A percentile compares a stretch with the other conserved stretches of the same genome.
These are phyloP conservation scores for Cyanistes caeruleus DNA, from an alignment of 2,113 vertebrate species.

Conservation along the genomic window DNA sequence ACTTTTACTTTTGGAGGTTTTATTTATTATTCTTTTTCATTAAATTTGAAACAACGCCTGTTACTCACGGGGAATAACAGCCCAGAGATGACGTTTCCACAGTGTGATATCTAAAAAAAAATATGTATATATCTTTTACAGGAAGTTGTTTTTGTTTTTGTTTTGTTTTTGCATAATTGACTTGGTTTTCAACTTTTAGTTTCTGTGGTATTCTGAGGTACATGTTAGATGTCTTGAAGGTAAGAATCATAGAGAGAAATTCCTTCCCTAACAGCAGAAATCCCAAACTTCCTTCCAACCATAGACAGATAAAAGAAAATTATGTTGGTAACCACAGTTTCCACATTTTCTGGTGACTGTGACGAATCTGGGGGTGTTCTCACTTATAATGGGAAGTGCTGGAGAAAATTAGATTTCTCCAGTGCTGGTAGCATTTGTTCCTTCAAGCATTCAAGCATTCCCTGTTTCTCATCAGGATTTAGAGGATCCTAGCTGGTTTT, in stretches of 20 bases:
- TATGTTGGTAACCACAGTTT: neutral
- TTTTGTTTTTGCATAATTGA: neutral
- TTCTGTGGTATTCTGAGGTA: neutral
- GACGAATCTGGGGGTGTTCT: neutral
- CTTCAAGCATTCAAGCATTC: neutral
- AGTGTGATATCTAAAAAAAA: neutral
- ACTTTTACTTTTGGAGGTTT: neutral
- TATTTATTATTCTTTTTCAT: neutral
- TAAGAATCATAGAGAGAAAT: neutral
- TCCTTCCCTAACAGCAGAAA: neutral
- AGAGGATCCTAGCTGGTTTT: neutral
- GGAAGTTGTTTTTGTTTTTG: neutral
- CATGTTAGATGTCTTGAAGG: neutral
- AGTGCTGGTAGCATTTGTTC: neutral
- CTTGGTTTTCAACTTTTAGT: neutral
- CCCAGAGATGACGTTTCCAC: neutral
- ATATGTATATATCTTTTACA: neutral
- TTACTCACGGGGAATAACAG: neutral
- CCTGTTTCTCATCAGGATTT: neutral
- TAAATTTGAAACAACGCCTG: neutral
- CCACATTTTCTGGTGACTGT: neutral
- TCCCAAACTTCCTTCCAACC: neutral
- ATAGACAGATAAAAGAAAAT: neutral
- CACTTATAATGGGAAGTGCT: neutral
- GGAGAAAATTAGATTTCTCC: neutral